Evolutionary conservation across 1,140 invertebrate genomes (phyloP).

Genomic region (Thaumatotibia leucotreta): DNA sequence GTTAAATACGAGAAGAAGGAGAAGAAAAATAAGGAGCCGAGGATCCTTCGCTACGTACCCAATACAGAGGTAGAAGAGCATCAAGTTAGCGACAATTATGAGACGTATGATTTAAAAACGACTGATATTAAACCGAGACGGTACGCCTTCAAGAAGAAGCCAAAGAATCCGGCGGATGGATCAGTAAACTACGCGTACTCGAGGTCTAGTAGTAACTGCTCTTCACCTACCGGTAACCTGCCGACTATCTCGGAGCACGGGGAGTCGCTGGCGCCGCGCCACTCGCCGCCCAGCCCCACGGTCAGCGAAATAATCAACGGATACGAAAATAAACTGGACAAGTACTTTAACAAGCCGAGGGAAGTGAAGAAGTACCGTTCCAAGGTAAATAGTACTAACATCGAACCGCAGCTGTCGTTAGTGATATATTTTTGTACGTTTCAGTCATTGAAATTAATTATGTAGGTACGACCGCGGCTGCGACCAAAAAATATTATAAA

Average conservation of each 20-base stretch:
- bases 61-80: conserved; percentile 60
- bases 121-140: conserved; percentile 49
- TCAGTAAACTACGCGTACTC: conserved; percentile 66
- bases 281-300: conserved; percentile 35
- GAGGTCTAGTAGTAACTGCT: conserved; percentile 61
- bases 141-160: conserved; percentile 63
- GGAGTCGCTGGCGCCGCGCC: conserved; percentile 56
- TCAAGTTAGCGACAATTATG: conserved; percentile 58
- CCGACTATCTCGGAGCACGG: conserved; percentile 65
- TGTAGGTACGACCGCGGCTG: no score
- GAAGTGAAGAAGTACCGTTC: conserved; percentile 53
- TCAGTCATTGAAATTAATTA: no score
- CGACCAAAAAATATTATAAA: no score
- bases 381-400: conserved; percentile 49
- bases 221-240: conserved; percentile 57
- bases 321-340: conserved; percentile 63
- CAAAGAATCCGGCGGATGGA: conserved; percentile 63
- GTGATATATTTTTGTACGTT: no score
- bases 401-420: no score
- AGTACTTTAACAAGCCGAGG: conserved; percentile 63
- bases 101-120: conserved; percentile 58
- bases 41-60: conserved; percentile 59
- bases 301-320: conserved; percentile 32
- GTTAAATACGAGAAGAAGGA: conserved; percentile 66
- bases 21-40: conserved; percentile 63